Percentiles rank a stretch among this genome's conserved stretches.
These are phyloP conservation scores for Cettia cetti DNA, from an alignment of 2,113 vertebrate species.

Conservation along the genomic window DNA sequence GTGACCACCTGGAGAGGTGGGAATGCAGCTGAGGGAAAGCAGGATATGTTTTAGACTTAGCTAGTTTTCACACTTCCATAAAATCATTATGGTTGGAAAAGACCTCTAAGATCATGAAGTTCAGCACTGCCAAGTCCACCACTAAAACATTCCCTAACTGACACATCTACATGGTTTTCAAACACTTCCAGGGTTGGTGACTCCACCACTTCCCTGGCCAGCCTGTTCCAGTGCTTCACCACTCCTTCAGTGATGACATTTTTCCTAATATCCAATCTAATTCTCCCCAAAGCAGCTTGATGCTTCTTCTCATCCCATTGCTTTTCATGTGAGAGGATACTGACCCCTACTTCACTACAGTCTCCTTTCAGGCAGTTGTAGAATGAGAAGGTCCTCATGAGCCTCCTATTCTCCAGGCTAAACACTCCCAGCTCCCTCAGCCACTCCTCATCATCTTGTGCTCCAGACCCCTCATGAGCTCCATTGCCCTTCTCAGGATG, in stretches of 20 bases:
- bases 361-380: neutral
- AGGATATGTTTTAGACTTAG: neutral
- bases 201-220: neutral
- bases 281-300: neutral
- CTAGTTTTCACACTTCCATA: neutral
- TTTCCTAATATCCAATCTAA: neutral
- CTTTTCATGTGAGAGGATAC: neutral
- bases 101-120: neutral
- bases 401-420: neutral
- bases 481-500: neutral
- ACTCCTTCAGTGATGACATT: neutral
- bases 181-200: neutral
- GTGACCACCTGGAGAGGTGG: accelerated
- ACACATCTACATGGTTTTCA: neutral
- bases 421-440: neutral
- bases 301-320: neutral
- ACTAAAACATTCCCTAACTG: neutral
- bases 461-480: neutral
- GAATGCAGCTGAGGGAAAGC: neutral
- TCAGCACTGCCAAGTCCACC: neutral
- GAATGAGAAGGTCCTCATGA: neutral
- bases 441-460: neutral
- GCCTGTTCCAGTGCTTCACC: neutral
- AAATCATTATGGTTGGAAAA: neutral
- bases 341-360: accelerated